These are phyloP conservation scores for Euglossa dilemma DNA, from an alignment of 1,140 invertebrate genomes.

Conservation along the genomic window DNA sequence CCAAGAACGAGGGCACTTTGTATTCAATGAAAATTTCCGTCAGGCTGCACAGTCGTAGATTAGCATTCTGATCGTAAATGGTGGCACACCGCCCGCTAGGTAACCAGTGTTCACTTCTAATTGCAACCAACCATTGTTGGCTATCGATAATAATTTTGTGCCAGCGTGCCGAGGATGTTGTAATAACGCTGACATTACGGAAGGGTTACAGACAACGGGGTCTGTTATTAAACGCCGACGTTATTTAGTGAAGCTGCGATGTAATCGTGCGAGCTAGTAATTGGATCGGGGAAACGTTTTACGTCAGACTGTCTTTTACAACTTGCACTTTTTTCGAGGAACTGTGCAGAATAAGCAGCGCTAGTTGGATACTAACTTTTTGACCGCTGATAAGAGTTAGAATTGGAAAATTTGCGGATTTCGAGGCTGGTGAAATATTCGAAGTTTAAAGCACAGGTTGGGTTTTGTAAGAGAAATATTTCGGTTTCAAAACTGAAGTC, in stretches of 20 bases:
- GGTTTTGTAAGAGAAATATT: too few relatives aligned
- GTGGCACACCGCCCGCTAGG: constrained; percentile 12
- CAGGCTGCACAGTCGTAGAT: neutral
- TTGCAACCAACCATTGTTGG: constrained; percentile 56
- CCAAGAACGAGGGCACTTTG: neutral
- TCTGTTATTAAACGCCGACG: constrained; percentile 47
- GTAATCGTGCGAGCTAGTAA: constrained; percentile 35
- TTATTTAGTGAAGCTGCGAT: constrained; percentile 51
- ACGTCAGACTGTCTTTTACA: neutral
- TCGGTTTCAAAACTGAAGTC: too few relatives aligned
- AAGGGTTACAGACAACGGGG: constrained; percentile 30
- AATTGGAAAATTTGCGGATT: too few relatives aligned
- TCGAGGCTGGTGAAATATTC: too few relatives aligned
- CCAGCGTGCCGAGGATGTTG: constrained; percentile 38
- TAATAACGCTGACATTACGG: constrained; percentile 50
- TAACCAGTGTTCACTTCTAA: constrained; percentile 39
- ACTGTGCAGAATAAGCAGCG: neutral
- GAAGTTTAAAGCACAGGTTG: too few relatives aligned
- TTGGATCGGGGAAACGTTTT: constrained; percentile 34
- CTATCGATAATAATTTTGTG: constrained; percentile 59
- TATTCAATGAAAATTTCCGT: constrained; percentile 30
- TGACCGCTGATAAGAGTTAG: too few relatives aligned
- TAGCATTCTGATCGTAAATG: constrained; percentile 30
- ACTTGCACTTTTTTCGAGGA: constrained; percentile 7
- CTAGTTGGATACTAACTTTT: too few relatives aligned